Evolutionary conservation across 1,140 invertebrate species (phyloP).

Genomic region (Aphelenchoides besseyi): DNA sequence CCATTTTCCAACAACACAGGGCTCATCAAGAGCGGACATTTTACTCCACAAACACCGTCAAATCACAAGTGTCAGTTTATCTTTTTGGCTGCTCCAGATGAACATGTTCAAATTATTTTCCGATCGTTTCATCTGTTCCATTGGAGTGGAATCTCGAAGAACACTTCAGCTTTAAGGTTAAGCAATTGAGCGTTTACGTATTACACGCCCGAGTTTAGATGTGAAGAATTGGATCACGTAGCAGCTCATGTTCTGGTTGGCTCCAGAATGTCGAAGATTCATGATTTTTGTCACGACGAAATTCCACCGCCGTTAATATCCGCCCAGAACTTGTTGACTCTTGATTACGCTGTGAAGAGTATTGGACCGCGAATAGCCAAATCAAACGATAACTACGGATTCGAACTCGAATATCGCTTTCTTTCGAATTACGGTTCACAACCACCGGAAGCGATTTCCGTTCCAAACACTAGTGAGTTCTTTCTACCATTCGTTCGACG

Average conservation of each 20-base stretch:
- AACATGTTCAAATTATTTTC: conserved; percentile 50
- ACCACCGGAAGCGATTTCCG: conserved; percentile 42
- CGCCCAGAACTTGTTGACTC: conserved; percentile 55
- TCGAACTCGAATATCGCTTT: conserved; percentile 54
- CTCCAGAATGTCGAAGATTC: conserved; percentile 57
- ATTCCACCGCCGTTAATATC: conserved; percentile 58
- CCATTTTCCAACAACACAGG: conserved; percentile 18
- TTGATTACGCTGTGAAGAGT: conserved; percentile 56
- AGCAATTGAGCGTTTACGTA: too few relatives aligned
- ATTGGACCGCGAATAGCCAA: conserved; percentile 4
- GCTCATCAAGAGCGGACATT: conserved; percentile 20
- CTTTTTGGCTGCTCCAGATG: conserved; percentile 50
- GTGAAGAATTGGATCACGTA: conserved; percentile 58
- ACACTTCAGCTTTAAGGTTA: conserved; percentile 18
- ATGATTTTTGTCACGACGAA: conserved; percentile 56
- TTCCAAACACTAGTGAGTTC: conserved; percentile 16
- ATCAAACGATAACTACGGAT: conserved; percentile 40
- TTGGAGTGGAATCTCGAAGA: neutral
- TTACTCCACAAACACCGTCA: neutral
- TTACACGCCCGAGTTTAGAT: too few relatives aligned
- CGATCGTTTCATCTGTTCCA: conserved; percentile 35
- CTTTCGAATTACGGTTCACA: conserved; percentile 52
- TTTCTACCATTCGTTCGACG: neutral
- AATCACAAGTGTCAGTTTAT: conserved; percentile 54
- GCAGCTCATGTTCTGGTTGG: conserved; percentile 59